Conservation (phyloP, 2,888 invertebrate genomes). For the Pardosa pseudoannulata region DNA sequence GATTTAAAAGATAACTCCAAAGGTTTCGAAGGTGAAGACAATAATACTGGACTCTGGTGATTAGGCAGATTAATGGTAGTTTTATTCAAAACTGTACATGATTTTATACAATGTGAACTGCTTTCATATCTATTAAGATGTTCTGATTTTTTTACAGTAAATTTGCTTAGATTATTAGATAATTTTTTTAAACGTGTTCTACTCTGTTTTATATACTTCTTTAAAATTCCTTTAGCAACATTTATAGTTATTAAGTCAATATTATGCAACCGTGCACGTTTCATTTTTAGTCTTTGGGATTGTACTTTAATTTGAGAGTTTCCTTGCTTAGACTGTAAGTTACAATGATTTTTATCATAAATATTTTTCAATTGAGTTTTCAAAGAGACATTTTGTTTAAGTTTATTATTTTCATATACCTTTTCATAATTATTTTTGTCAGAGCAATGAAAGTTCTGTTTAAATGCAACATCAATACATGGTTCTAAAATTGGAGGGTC, state of each 20-base stretch:
- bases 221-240: not conserved
- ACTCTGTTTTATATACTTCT: not conserved
- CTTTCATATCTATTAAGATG: no score
- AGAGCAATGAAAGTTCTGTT: not conserved
- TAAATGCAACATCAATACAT: not conserved
- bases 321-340: no score
- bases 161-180: no score
- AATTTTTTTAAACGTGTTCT: not conserved
- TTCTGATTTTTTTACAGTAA: not conserved
- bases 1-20: not conserved
- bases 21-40: not conserved
- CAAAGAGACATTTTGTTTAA: not conserved
- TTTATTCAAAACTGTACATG: no score
- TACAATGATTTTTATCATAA: no score
- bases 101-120: no score
- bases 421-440: not conserved
- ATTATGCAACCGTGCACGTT: no score
- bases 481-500: slow-evolving; percentile 32
- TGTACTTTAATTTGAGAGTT: no score
- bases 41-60: not conserved
- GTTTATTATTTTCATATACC: not conserved
- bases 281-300: no score
- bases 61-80: no score
- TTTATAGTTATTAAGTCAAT: not conserved
- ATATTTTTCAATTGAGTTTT: not conserved